Conservation (phyloP, 2,113 vertebrate species). For the Tauraco erythrolophus region DNA sequence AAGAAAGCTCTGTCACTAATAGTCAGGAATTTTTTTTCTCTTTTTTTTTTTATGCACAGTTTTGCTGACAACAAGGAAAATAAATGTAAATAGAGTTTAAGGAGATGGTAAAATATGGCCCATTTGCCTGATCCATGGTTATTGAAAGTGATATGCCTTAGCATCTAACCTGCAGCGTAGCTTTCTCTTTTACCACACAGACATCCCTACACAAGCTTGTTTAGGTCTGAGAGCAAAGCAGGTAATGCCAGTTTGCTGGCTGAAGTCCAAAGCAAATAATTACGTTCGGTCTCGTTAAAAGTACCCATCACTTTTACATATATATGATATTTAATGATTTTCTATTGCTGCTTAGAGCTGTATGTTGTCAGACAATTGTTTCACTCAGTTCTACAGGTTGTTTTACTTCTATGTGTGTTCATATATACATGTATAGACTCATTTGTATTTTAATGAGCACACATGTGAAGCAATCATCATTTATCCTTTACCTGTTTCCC, state of each 20-base stretch:
- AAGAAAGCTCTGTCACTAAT: background rate
- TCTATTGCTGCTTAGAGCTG: background rate
- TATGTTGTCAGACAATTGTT: background rate
- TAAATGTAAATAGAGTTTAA: background rate
- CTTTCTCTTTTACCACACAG: background rate
- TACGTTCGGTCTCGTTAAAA: background rate
- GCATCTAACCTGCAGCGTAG: background rate
- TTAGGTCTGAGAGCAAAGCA: background rate
- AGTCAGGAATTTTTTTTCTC: background rate
- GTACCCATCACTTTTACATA: background rate
- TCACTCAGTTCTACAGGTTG: background rate
- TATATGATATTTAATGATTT: background rate
- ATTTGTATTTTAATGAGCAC: background rate
- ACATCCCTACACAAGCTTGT: background rate
- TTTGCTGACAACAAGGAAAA: background rate
- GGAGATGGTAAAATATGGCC: background rate
- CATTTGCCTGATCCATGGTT: background rate
- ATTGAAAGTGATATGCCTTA: background rate
- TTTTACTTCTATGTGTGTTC: background rate
- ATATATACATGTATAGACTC: background rate
- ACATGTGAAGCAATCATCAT: accelerated
- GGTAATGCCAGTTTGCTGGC: background rate
- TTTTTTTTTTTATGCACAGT: background rate
- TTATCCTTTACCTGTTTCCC: background rate
- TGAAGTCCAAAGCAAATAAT: background rate